These are phyloP conservation scores for Trinorchestia longiramus DNA, from an alignment of 1,140 invertebrate genomes.

Conservation along the genomic window DNA sequence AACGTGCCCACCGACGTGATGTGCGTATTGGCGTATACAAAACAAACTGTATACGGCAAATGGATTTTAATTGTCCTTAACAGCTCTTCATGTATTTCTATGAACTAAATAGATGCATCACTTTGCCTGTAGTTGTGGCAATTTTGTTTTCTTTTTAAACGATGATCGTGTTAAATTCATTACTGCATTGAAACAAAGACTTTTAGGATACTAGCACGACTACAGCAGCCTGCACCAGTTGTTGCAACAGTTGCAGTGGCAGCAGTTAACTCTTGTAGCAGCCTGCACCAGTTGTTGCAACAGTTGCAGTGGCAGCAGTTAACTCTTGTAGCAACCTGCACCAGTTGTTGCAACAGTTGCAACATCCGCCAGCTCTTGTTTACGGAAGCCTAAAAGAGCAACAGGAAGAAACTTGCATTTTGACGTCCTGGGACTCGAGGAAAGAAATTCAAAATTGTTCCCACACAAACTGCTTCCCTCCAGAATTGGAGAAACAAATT, in stretches of 20 bases:
- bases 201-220: no score
- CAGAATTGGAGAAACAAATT: not conserved
- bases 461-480: not conserved
- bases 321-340: not conserved
- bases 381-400: not conserved
- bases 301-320: not conserved
- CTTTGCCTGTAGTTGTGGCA: no score
- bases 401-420: slow-evolving; percentile 1
- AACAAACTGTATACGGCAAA: no score
- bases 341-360: not conserved
- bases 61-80: no score
- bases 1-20: no score
- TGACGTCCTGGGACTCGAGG: not conserved
- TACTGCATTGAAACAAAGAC: no score
- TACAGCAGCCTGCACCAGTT: no score
- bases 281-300: not conserved
- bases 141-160: no score
- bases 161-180: no score
- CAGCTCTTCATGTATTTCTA: no score
- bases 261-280: not conserved
- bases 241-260: not conserved
- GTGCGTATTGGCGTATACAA: no score
- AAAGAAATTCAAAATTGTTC: not conserved
- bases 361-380: not conserved
- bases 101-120: no score